These are phyloP conservation scores for Gymnosoma rotundatum DNA, from an alignment of 2,888 invertebrate species.

Conservation along the genomic window DNA sequence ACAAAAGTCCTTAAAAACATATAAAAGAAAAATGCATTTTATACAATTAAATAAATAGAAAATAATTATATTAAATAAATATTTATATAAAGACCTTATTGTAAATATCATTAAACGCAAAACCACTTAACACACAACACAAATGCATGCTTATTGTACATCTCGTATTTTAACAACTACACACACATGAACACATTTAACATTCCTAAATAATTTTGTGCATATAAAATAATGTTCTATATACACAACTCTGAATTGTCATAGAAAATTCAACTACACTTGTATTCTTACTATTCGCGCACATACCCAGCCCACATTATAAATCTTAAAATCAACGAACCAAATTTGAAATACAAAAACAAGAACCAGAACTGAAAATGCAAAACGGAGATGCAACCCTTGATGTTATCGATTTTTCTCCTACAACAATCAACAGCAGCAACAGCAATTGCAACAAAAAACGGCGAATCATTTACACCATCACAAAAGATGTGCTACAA, in stretches of 20 bases:
- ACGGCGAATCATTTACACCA: constrained; percentile 32
- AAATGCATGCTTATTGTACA: not conserved
- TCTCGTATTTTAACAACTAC: too few relatives aligned
- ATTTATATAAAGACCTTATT: constrained; percentile 39
- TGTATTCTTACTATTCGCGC: not conserved
- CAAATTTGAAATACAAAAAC: constrained; percentile 33
- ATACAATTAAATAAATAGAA: constrained; percentile 18
- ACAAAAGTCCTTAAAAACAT: not conserved
- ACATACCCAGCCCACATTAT: constrained; percentile 6
- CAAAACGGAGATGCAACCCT: constrained; percentile 68
- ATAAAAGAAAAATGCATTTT: not conserved
- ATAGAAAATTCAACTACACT: constrained; percentile 8
- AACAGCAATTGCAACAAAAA: constrained; percentile 1
- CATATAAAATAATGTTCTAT: constrained; percentile 35
- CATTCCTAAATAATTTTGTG: not conserved
- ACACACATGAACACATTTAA: not conserved
- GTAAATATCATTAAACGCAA: constrained; percentile 54
- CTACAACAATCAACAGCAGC: constrained; percentile 49
- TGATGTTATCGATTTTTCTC: constrained; percentile 70
- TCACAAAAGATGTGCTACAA: constrained; percentile 21
- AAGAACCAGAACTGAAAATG: constrained; percentile 46
- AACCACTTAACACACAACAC: constrained; percentile 37
- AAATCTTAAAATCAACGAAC: constrained; percentile 53
- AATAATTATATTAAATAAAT: constrained; percentile 59
- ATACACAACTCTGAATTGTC: constrained; percentile 23